phyloP scores from a whole-genome alignment of 2,797 vertebrate species.

The Coluber constrictor region DNA sequence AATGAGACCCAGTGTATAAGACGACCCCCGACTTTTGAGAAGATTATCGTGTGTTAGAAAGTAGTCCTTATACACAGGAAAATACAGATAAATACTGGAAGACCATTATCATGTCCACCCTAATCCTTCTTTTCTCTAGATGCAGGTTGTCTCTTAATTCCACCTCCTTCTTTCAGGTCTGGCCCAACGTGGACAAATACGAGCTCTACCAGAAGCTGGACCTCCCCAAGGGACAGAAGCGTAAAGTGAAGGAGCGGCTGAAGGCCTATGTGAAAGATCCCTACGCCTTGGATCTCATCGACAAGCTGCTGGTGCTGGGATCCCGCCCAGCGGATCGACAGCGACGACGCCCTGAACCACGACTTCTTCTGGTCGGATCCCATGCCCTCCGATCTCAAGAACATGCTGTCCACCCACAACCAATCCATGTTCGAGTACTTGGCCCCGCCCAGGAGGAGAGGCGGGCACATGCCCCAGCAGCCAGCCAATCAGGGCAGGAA shows the following conservation, averaged over 20 bases:
- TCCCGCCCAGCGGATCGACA: conserved; percentile 88
- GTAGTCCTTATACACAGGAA: too few species aligned
- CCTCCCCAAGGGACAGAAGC: conserved; percentile 93
- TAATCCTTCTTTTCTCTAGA: neutral
- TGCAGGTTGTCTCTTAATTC: neutral
- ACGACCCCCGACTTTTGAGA: too few species aligned
- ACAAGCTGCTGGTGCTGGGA: conserved; percentile 92
- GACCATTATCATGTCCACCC: neutral
- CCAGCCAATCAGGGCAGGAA: conserved; percentile 92
- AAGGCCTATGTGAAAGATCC: conserved; percentile 96
- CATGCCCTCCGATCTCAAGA: conserved; percentile 97
- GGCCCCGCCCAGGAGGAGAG: conserved; percentile 87
- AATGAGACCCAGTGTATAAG: too few species aligned
- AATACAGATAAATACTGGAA: too few species aligned
- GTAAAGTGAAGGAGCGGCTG: conserved; percentile 95
- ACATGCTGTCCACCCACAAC: conserved; percentile 97
- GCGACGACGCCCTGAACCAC: conserved; percentile 92
- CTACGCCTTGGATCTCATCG: conserved; percentile 91
- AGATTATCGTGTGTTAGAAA: too few species aligned
- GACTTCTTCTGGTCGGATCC: conserved; percentile 99
- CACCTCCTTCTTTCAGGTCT: conserved; percentile 74
- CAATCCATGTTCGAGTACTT: conserved; percentile 99
- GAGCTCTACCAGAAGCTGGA: conserved; percentile 97
- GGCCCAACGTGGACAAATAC: conserved; percentile 92
- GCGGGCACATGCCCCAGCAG: conserved; percentile 93